Base-by-base conservation (phyloP, 1,140 invertebrate species). In the Atta colombica region DNA sequence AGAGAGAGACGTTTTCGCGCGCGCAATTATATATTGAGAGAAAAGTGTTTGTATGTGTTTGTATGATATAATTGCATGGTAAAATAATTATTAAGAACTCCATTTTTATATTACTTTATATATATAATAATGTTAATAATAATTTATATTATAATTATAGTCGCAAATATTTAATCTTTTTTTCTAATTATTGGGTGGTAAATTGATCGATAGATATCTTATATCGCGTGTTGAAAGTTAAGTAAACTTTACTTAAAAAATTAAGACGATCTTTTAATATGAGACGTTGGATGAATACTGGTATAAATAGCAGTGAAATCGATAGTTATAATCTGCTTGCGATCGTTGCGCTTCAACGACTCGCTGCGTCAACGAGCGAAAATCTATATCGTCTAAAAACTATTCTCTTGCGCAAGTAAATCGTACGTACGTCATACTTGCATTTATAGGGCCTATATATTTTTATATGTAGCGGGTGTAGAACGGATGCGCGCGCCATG, bases 311-410 rank as follows among this genome's bases (percentile, higher is more conserved):
- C n/a, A 49, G 14, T 16, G 25, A 45, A 84, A 84, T 84, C 80
- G 80, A 84, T 84, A 61, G 80, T 51, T 84, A 74, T 84, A 75
- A 84, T 75, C 16, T n/a, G 35, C 53, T 16, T 16, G 68, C 53
- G 80, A 84, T 84, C 58, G 80, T 84, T 84, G 68, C 80, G 80
- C 80, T 84, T 63, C 69, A 69, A 7, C 55, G 39, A 84, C n/a
- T 61, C 45, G 55, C 39, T 84, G 69, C 80, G 80, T 84, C 80
- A 84, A 74, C 58, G 80, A 82, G 77, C 39, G 35, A 61, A 72
- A 75, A 84, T 75, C 39, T 45, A 75, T 75, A 75, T 63, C 39
- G 80, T 75, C 55, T 63, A 49, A 84, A 84, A 84, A 75, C 80
- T 18, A 75, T 61, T 60, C 68, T 31, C 39, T 75, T 75, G 80